These are phyloP conservation scores for Dasypolia templi DNA, from an alignment of 2,888 invertebrate genomes.

Conservation along the genomic window DNA sequence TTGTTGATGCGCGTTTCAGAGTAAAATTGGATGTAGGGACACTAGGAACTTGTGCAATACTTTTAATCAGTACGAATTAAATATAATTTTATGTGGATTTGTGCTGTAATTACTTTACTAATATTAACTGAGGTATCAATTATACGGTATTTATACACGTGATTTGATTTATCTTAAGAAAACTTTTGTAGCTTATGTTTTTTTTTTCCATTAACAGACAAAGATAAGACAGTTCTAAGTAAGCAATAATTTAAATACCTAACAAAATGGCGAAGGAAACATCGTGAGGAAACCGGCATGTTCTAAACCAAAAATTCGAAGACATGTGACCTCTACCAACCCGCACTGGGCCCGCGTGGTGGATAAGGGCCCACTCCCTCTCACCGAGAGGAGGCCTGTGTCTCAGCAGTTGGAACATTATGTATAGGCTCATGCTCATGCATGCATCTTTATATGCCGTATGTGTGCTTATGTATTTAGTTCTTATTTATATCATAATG, in stretches of 20 bases:
- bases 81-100: slow-evolving; percentile 6
- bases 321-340: too few species aligned
- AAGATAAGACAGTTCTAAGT: background rate
- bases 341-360: too few species aligned
- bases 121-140: background rate
- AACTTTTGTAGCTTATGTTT: background rate
- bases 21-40: slow-evolving; percentile 2
- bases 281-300: too few species aligned
- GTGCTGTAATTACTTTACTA: background rate
- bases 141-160: background rate
- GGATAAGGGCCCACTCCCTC: too few species aligned
- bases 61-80: background rate
- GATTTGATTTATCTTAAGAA: background rate
- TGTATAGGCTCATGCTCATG: too few species aligned
- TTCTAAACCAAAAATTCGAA: too few species aligned
- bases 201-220: background rate
- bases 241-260: background rate
- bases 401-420: too few species aligned
- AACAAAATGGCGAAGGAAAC: too few species aligned
- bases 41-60: slow-evolving; percentile 24
- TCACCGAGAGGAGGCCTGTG: too few species aligned
- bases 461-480: background rate
- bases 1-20: background rate
- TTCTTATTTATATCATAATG: background rate
- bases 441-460: background rate